These are phyloP conservation scores for Catharus fuscescens DNA, from an alignment of 2,113 vertebrate genomes.

Conservation along the genomic window DNA sequence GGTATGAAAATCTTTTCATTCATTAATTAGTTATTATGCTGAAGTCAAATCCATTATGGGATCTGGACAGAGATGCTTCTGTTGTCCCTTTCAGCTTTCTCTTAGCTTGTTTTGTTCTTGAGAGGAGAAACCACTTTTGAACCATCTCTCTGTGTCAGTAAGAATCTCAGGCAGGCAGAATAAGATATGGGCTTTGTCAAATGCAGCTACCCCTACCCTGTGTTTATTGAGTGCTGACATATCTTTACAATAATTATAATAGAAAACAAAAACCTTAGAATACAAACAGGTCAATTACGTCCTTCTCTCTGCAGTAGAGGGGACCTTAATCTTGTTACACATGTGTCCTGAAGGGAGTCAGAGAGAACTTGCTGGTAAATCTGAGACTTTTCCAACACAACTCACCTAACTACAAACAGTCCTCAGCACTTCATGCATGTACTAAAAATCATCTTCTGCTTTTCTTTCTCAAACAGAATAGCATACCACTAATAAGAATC, in stretches of 20 bases:
- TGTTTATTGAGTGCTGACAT: neutral
- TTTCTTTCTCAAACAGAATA: neutral
- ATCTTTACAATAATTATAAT: neutral
- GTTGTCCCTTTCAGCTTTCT: slow-evolving; percentile 37
- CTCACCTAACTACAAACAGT: neutral
- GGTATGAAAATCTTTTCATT: neutral
- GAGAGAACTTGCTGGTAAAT: neutral
- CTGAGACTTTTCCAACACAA: neutral
- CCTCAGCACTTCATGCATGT: neutral
- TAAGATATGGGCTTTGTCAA: neutral
- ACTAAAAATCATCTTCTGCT: neutral
- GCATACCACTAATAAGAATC: neutral
- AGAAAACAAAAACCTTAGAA: neutral
- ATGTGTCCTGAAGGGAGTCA: neutral
- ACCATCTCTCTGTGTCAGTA: slow-evolving; percentile 21
- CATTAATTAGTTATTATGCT: neutral
- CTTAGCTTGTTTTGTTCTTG: neutral
- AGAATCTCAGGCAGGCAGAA: slow-evolving; percentile 8
- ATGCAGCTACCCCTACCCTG: neutral
- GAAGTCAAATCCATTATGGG: slow-evolving; percentile 32
- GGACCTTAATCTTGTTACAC: neutral
- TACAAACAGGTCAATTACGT: neutral
- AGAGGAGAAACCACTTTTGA: slow-evolving; percentile 27
- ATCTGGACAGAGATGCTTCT: neutral
- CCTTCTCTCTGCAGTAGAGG: neutral